phyloP scores from a whole-genome alignment of 2,113 vertebrate genomes.

The Onychorhynchus coronatus region DNA sequence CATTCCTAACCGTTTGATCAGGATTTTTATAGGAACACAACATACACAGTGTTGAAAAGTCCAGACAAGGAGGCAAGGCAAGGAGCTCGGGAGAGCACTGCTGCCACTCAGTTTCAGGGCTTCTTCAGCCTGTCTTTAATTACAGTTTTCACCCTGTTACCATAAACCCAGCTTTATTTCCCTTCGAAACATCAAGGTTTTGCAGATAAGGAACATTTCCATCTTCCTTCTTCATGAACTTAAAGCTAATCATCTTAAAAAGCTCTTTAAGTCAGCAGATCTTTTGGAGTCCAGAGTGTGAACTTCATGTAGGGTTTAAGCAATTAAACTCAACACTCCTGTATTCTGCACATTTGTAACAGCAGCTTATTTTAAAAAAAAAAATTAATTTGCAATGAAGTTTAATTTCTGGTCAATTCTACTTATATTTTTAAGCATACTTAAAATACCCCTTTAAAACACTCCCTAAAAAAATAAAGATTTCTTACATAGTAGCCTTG shows the following conservation, averaged over 20 bases:
- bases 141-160: background rate
- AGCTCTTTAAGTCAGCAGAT: background rate
- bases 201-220: background rate
- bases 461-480: background rate
- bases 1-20: background rate
- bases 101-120: background rate
- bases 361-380: background rate
- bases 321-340: background rate
- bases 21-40: background rate
- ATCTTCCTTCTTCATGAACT: background rate
- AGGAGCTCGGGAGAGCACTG: background rate
- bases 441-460: background rate
- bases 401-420: background rate
- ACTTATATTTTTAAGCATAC: background rate
- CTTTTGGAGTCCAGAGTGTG: background rate
- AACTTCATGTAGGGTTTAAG: background rate
- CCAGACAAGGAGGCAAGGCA: background rate
- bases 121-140: background rate
- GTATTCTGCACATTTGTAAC: background rate
- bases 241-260: background rate
- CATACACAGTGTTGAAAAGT: background rate
- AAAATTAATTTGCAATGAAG: background rate
- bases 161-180: background rate
- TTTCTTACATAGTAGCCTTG: background rate
- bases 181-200: background rate